Evolutionary conservation across 2,888 invertebrate genomes (phyloP).

Genomic region (Diplazon laetatorius): DNA sequence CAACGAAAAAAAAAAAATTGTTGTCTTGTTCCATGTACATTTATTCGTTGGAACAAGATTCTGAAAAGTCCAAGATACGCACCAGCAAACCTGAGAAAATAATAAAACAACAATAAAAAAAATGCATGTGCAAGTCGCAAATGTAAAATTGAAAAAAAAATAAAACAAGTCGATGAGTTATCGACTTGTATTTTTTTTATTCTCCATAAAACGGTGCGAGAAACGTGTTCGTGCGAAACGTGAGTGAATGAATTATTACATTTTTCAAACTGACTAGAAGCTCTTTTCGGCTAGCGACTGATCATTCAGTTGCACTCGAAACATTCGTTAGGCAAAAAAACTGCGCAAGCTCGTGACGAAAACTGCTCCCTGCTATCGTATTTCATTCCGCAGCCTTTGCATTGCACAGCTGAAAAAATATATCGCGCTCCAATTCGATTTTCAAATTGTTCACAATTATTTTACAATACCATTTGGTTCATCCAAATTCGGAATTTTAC

Average conservation of each 20-base stretch:
- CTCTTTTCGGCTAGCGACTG: too few species aligned
- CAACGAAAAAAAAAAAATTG: too few species aligned
- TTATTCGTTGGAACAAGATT: not conserved
- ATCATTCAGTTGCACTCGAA: too few species aligned
- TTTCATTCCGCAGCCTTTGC: constrained; percentile 15
- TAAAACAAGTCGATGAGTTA: not conserved
- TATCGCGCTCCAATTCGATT: too few species aligned
- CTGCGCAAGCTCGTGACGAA: too few species aligned
- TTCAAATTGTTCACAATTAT: too few species aligned
- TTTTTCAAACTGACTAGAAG: too few species aligned
- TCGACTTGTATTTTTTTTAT: not conserved
- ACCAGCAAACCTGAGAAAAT: too few species aligned
- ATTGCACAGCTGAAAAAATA: constrained; percentile 12
- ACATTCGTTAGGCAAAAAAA: too few species aligned
- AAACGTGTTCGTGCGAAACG: not conserved
- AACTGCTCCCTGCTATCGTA: too few species aligned
- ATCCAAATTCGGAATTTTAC: too few species aligned
- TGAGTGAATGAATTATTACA: too few species aligned
- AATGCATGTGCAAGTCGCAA: not conserved
- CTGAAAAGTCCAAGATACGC: not conserved
- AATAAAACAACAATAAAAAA: not conserved
- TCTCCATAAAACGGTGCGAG: not conserved
- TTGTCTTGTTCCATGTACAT: not conserved
- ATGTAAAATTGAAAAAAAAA: not conserved
- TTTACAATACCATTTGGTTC: not conserved